A percentile compares a stretch with the other conserved stretches of the same genome.
Evolutionary conservation across 2,797 vertebrate species (phyloP).

Genomic region (Pipistrellus kuhlii): DNA sequence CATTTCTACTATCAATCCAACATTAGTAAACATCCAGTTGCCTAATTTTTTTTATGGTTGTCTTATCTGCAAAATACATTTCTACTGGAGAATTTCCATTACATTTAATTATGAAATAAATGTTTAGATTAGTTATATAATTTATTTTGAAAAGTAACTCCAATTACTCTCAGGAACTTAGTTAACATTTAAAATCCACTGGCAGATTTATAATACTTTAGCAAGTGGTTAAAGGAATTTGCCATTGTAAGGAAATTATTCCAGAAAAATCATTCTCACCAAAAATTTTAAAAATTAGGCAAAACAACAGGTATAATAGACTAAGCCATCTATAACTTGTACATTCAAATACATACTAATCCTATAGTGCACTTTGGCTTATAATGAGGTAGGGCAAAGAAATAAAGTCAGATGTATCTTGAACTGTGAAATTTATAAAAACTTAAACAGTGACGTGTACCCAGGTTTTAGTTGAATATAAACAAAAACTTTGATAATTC

Average conservation of each 20-base stretch:
- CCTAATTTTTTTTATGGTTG: conserved; percentile 44
- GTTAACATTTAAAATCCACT: conserved; percentile 67
- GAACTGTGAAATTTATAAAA: conserved; percentile 62
- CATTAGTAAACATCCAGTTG: conserved; percentile 65
- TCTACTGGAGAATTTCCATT: conserved; percentile 63
- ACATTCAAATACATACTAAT: conserved; percentile 69
- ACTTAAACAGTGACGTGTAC: conserved; percentile 65
- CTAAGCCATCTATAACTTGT: conserved; percentile 45
- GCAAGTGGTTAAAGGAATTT: conserved; percentile 52
- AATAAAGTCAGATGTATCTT: conserved; percentile 61
- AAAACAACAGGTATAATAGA: conserved; percentile 61
- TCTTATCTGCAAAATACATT: conserved; percentile 65
- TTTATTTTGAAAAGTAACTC: conserved; percentile 53
- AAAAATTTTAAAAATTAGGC: conserved; percentile 24
- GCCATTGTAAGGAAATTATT: conserved; percentile 50
- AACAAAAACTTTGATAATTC: conserved; percentile 29
- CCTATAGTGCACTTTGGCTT: conserved; percentile 72
- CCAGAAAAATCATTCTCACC: conserved; percentile 44
- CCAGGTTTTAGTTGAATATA: conserved; percentile 65
- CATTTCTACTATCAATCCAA: conserved; percentile 64
- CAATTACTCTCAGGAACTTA: conserved; percentile 37
- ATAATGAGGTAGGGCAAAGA: conserved; percentile 77
- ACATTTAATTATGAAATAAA: conserved; percentile 55
- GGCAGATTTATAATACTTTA: conserved; percentile 44
- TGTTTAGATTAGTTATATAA: conserved; percentile 50